Conservation (phyloP, 1,140 invertebrate genomes). For the Pseudomyrmex flavicornis region DNA sequence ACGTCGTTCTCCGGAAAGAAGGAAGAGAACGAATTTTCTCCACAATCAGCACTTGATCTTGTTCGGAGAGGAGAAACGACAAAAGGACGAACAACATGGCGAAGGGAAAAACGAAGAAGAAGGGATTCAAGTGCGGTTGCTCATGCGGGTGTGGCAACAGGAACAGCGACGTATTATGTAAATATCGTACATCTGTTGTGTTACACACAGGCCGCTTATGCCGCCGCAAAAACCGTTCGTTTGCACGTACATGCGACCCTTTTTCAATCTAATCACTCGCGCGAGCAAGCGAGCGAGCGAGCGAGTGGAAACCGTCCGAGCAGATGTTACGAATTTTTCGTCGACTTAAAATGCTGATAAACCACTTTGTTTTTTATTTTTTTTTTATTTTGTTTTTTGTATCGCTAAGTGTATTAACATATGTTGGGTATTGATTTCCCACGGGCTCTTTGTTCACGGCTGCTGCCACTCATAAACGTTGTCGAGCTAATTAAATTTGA, state of each 20-base stretch:
- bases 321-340: not conserved
- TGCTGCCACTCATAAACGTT: slow-evolving; percentile 16
- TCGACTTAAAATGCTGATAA: slow-evolving; percentile 38
- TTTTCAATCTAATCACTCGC: slow-evolving; percentile 18
- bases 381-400: not conserved
- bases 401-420: slow-evolving; percentile 31
- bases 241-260: slow-evolving; percentile 1
- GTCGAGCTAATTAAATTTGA: not conserved
- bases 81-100: slow-evolving; percentile 59
- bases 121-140: slow-evolving; percentile 76
- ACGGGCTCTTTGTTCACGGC: not conserved
- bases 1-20: slow-evolving; percentile 20
- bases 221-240: not conserved
- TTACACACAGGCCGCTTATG: slow-evolving; percentile 1
- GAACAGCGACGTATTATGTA: slow-evolving; percentile 84
- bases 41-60: not conserved
- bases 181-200: slow-evolving; percentile 67
- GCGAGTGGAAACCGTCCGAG: not conserved
- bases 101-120: slow-evolving; percentile 77
- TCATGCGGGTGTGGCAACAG: slow-evolving; percentile 83
- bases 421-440: slow-evolving; percentile 14
- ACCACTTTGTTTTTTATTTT: not conserved
- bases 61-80: not conserved
- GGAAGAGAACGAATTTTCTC: not conserved
- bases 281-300: not conserved